Evolutionary conservation across 2,797 vertebrate genomes (phyloP), one percentile per base, ranked within the genome.

Genomic region (Phaenicophaeus curvirostris): DNA sequence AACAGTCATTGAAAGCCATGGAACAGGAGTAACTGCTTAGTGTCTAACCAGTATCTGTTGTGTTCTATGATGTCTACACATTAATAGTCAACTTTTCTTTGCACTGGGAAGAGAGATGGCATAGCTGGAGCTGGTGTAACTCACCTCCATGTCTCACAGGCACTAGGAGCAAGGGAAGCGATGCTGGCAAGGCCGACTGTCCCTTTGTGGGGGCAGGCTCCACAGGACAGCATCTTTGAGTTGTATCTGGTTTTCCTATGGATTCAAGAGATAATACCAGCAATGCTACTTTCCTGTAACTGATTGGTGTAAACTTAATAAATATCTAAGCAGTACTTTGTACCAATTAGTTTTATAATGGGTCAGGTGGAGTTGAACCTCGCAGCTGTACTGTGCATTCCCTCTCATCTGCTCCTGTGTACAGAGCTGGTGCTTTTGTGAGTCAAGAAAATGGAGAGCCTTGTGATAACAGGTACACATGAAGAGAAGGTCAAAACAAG

Each of bases 261-360:
- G 85, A 89, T 95, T 94, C 63, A 84, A 79, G 77, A 95, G 90
- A 88, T 88, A 87, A 87, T 90, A 96, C 93, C 96, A 96, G 95
- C 96, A 96, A 62, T 0, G 80, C 90, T 95, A 93, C 90, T 94
- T 94, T 96, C 77, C 86, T 96, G 95, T 96, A 96, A 95, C 88
- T 76, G 87, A 94, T 87, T 81, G 91, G 95, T 95, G 85, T 96
- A 95, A 96, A 91, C 85, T 87, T 89, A 96, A 96, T 96, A 95
- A 96, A 96, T 88, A 96, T 91, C 85, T 95, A 90, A 96, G 95
- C 93, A 93, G 96, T 95, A 81, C 67, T 90, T 39, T 94, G 83
- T 82, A 96, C 62, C 35, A 69, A 65, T 48, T 93, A 93, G 42
- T 96, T 87, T 93, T 94, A 31, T 88, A 82, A 78, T 18, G 83